A percentile compares a stretch with the other conserved stretches of the same genome.
These are phyloP conservation scores for Aricia artaxerxes DNA, from an alignment of 2,888 invertebrate species.

Conservation along the genomic window DNA sequence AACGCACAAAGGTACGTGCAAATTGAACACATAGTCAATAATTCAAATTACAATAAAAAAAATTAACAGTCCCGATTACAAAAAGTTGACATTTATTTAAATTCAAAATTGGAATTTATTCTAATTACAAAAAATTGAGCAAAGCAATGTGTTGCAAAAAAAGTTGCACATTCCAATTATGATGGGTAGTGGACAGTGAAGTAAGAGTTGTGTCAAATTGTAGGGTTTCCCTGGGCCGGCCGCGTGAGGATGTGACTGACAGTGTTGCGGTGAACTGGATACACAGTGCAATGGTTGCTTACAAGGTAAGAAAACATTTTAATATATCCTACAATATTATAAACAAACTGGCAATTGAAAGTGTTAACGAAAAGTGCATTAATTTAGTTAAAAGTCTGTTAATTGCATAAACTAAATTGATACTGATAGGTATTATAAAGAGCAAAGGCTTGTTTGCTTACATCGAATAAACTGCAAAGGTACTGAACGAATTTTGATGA, in stretches of 20 bases:
- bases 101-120: background rate
- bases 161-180: conserved; percentile 50
- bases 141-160: background rate
- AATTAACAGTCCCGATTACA: background rate
- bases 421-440: too few species aligned
- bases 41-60: background rate
- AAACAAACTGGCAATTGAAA: background rate
- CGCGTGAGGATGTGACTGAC: conserved; percentile 46
- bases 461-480: too few species aligned
- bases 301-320: background rate
- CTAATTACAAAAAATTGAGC: background rate
- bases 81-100: background rate
- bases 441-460: too few species aligned
- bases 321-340: background rate
- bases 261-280: conserved; percentile 28
- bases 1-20: conserved; percentile 53
- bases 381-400: too few species aligned
- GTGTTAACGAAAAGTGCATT: background rate
- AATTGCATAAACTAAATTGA: too few species aligned
- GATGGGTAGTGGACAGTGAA: conserved; percentile 59
- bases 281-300: conserved; percentile 12
- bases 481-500: too few species aligned
- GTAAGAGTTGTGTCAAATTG: conserved; percentile 68
- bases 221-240: conserved; percentile 71
- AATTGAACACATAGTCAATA: background rate